Evolutionary conservation across 2,797 vertebrate genomes (phyloP).

Genomic region (Poeciliopsis gracilis): DNA sequence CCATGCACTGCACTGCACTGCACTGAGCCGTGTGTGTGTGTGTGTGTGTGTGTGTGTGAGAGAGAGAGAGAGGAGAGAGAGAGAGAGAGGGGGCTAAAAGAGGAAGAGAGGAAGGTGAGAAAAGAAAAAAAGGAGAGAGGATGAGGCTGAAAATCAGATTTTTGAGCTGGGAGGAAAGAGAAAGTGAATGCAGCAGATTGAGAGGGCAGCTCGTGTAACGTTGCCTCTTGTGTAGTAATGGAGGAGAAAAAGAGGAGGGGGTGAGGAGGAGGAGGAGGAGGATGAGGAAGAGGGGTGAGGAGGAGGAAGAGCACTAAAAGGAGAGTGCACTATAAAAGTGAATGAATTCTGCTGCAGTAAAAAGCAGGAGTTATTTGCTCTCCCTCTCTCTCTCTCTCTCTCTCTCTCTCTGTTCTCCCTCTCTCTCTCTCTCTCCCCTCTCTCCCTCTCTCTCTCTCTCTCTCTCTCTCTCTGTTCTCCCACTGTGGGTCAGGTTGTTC

Average conservation of each 20-base stretch:
- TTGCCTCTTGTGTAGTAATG: conserved; percentile 47
- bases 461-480: conserved; percentile 15
- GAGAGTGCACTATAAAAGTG: conserved; percentile 73
- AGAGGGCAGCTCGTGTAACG: conserved; percentile 38
- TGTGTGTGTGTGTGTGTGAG: not conserved
- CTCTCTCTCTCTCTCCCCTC: conserved; percentile 20
- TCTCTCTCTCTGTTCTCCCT: conserved; percentile 23
- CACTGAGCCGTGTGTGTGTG: not conserved
- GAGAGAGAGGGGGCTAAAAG: not conserved
- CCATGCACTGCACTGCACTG: conserved; percentile 18
- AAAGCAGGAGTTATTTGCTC: conserved; percentile 62
- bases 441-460: conserved; percentile 19
- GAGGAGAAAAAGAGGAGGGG: conserved; percentile 36
- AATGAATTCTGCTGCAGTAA: conserved; percentile 83
- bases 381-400: conserved; percentile 20
- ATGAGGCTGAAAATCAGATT: conserved; percentile 46
- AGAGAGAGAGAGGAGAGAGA: not conserved
- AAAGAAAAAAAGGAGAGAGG: not conserved
- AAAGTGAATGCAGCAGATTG: conserved; percentile 51
- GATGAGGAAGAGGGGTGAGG: conserved; percentile 21
- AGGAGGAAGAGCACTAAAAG: conserved; percentile 45
- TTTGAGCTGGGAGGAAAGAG: conserved; percentile 28
- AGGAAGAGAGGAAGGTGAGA: conserved; percentile 12
- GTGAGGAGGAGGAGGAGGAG: conserved; percentile 29
- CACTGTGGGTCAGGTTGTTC: conserved; percentile 43